A percentile compares a stretch with the other conserved stretches of the same genome.
Evolutionary conservation across 92 coral and sea anemone species (phyloP).

Genomic region (Palythoa grandis): DNA sequence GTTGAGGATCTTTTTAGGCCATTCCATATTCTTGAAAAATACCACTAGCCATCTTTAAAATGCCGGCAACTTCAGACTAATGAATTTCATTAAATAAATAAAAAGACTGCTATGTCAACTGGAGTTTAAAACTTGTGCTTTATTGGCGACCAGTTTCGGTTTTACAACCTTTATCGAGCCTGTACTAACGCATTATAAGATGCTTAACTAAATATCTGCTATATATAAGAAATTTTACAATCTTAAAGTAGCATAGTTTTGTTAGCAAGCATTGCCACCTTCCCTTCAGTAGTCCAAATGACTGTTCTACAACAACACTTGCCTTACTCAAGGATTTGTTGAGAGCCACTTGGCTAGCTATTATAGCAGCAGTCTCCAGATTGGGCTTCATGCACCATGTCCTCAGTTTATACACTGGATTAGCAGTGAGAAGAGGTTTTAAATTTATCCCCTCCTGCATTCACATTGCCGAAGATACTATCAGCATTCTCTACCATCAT

Average conservation of each 20-base stretch:
- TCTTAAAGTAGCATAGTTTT: too few species aligned
- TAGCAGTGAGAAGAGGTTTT: neutral
- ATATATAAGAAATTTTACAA: too few species aligned
- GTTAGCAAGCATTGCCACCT: neutral
- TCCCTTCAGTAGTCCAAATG: constrained; percentile 3
- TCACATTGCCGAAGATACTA: neutral
- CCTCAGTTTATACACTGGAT: constrained; percentile 4
- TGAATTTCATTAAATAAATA: too few species aligned
- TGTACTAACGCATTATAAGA: too few species aligned
- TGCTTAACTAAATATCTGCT: too few species aligned
- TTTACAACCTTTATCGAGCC: too few species aligned
- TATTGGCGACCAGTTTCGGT: too few species aligned
- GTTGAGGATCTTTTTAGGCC: neutral
- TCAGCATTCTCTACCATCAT: constrained; percentile 29
- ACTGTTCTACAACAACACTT: neutral
- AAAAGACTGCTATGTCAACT: too few species aligned
- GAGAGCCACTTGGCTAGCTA: neutral
- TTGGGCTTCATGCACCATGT: neutral
- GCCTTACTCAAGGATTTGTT: neutral
- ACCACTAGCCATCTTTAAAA: constrained; percentile 10
- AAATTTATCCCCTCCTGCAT: neutral
- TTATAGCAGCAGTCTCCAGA: neutral
- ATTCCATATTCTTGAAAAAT: neutral
- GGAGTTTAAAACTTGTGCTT: too few species aligned
- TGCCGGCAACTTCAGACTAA: constrained; percentile 36